phyloP scores from a whole-genome alignment of 2,113 vertebrate genomes.

The Mastomys natalensis region DNA sequence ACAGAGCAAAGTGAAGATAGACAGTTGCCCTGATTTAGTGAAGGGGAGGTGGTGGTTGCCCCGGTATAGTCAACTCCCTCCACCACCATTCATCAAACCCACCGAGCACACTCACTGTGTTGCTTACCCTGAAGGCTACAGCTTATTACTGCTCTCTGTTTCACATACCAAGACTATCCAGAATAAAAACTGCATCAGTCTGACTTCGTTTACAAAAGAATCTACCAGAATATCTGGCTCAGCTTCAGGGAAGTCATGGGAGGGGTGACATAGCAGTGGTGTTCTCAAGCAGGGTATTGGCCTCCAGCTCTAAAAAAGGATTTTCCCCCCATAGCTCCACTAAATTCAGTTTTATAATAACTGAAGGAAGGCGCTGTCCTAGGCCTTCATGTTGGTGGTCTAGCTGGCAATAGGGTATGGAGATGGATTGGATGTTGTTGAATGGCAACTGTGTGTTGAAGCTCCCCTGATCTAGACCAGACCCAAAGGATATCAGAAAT shows the following conservation, averaged over 20 bases:
- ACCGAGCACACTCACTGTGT: not conserved
- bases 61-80: not conserved
- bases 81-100: constrained; percentile 24
- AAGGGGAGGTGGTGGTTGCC: constrained; percentile 37
- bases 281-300: not conserved
- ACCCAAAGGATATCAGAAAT: constrained; percentile 6
- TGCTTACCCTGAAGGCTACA: not conserved
- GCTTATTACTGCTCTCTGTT: not conserved
- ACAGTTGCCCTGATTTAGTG: constrained; percentile 58
- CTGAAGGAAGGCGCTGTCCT: not conserved
- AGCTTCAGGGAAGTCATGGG: not conserved
- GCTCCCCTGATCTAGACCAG: not conserved
- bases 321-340: not conserved
- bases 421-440: not conserved
- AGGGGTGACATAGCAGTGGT: not conserved
- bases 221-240: not conserved
- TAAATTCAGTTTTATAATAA: not conserved
- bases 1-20: constrained; percentile 71
- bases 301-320: not conserved
- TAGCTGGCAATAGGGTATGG: not conserved
- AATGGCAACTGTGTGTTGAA: not conserved
- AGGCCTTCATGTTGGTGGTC: not conserved
- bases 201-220: not conserved
- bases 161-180: not conserved
- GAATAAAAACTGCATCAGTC: constrained; percentile 26